A percentile compares a stretch with the other conserved stretches of the same genome.
phyloP scores from a whole-genome alignment of 2,888 invertebrate species.

The Caenorhabditis uteleia region DNA sequence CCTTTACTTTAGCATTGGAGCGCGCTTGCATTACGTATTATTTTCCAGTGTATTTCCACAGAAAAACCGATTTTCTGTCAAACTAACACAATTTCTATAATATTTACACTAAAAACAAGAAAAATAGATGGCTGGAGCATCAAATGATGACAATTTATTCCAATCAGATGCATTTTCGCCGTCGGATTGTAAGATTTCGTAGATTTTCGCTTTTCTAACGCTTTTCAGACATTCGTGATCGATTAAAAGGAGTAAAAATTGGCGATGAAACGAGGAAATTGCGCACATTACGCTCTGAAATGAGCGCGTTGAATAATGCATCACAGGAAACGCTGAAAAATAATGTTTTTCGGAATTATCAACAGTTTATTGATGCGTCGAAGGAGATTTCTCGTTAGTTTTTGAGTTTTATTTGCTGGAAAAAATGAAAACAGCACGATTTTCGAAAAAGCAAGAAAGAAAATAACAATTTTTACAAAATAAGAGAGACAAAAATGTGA shows the following conservation, averaged over 20 bases:
- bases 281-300: slow-evolving; percentile 47
- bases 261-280: slow-evolving; percentile 64
- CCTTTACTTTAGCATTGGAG: slow-evolving; percentile 21
- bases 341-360: slow-evolving; percentile 67
- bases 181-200: slow-evolving; percentile 40
- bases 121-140: too few species aligned
- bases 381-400: slow-evolving; percentile 66
- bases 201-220: slow-evolving; percentile 1
- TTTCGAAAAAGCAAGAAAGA: too few species aligned
- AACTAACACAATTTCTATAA: too few species aligned
- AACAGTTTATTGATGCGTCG: slow-evolving; percentile 66
- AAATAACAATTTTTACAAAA: too few species aligned
- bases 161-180: slow-evolving; percentile 38
- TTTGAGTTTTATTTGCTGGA: background rate
- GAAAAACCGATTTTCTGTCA: background rate
- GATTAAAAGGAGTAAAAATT: slow-evolving; percentile 54
- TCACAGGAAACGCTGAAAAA: slow-evolving; percentile 62
- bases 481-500: too few species aligned
- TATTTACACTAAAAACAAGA: too few species aligned
- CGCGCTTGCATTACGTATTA: slow-evolving; percentile 10
- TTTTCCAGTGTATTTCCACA: slow-evolving; percentile 2
- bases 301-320: slow-evolving; percentile 47
- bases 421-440: too few species aligned
- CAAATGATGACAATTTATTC: slow-evolving; percentile 20
- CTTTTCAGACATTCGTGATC: slow-evolving; percentile 43